These are phyloP conservation scores for Crax fasciolata DNA, from an alignment of 2,797 vertebrate genomes.

Conservation along the genomic window DNA sequence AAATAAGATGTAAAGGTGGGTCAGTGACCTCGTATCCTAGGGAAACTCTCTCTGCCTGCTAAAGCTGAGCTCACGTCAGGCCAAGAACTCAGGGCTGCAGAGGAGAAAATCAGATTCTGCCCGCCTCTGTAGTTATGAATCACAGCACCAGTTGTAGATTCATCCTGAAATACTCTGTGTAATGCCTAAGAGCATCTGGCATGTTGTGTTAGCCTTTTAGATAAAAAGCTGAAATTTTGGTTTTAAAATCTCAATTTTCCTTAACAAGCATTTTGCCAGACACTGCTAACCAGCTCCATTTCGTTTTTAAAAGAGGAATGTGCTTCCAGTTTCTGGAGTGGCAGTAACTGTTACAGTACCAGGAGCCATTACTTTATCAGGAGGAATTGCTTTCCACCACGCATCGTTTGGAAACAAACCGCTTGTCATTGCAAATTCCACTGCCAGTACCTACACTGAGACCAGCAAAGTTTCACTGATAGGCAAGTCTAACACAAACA, in stretches of 20 bases:
- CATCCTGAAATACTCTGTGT: background rate
- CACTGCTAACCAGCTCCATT: background rate
- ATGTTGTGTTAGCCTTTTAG: background rate
- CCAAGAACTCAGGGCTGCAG: background rate
- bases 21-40: background rate
- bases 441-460: rapidly evolving
- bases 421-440: background rate
- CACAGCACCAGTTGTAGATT: background rate
- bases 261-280: background rate
- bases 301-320: background rate
- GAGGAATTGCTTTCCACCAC: background rate
- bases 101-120: background rate
- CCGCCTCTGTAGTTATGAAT: background rate
- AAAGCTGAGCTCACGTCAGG: background rate
- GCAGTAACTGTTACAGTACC: background rate
- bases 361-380: background rate
- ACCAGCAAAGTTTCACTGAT: background rate
- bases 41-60: background rate
- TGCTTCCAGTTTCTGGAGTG: background rate
- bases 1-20: slow-evolving; percentile 48
- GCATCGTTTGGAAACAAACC: background rate
- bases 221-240: background rate
- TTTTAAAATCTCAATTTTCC: background rate
- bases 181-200: background rate
- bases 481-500: background rate